These are phyloP conservation scores for Gastrophysa polygoni DNA, from an alignment of 2,888 invertebrate genomes.

Conservation along the genomic window DNA sequence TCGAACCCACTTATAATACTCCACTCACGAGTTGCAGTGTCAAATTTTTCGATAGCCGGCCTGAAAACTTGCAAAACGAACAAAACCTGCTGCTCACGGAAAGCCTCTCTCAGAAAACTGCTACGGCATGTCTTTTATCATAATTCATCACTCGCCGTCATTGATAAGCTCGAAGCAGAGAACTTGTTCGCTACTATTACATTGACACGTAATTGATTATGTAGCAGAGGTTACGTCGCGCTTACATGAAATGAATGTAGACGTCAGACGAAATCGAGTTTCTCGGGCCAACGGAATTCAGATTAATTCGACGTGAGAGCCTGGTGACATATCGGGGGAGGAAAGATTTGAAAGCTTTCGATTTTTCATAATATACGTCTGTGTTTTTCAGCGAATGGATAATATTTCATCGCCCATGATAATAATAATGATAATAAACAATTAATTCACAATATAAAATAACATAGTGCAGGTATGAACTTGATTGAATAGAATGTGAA, in stretches of 20 bases:
- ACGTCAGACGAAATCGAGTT: slow-evolving; percentile 1
- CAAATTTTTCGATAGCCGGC: not conserved
- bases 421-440: too few species aligned
- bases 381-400: too few species aligned
- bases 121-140: slow-evolving; percentile 44
- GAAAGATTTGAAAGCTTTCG: not conserved
- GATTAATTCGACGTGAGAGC: not conserved
- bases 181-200: slow-evolving; percentile 28
- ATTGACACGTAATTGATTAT: slow-evolving; percentile 31
- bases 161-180: slow-evolving; percentile 41
- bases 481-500: too few species aligned
- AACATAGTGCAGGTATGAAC: too few species aligned
- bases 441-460: too few species aligned
- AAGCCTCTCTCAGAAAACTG: not conserved
- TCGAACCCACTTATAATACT: not conserved
- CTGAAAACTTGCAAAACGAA: not conserved
- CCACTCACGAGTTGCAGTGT: not conserved
- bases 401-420: too few species aligned
- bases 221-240: slow-evolving; percentile 16
- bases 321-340: not conserved
- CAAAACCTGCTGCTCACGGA: not conserved
- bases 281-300: not conserved
- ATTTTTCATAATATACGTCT: not conserved
- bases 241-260: slow-evolving; percentile 22
- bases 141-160: slow-evolving; percentile 51